Conservation (phyloP, 2,888 invertebrate genomes). For the Ganaspis brasiliensis region DNA sequence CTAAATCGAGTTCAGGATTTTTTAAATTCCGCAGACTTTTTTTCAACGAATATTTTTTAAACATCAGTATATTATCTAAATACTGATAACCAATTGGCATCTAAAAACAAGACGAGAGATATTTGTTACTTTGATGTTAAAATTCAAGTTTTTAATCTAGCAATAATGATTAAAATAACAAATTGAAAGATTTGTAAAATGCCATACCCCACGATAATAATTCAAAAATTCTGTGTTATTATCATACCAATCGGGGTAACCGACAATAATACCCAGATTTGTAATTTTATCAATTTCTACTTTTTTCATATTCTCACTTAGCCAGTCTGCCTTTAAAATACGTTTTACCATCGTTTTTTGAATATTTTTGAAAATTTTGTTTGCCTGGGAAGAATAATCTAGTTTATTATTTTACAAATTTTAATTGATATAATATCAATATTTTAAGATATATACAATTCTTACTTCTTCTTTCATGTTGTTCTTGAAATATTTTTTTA, state of each 20-base stretch:
- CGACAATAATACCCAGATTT: neutral
- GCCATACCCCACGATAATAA: constrained; percentile 7
- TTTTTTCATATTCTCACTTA: neutral
- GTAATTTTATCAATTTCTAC: neutral
- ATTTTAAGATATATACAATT: too few species aligned
- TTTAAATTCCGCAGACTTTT: neutral
- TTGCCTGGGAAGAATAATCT: neutral
- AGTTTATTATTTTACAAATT: too few species aligned
- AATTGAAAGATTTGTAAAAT: neutral
- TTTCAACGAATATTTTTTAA: neutral
- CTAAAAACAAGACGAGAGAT: neutral
- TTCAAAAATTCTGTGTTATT: neutral
- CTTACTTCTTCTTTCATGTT: constrained; percentile 58
- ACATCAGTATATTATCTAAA: neutral
- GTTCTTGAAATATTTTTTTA: constrained; percentile 20
- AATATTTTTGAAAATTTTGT: neutral
- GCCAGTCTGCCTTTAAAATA: neutral
- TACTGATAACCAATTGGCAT: neutral
- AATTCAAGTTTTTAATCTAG: neutral
- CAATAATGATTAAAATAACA: neutral
- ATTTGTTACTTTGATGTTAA: too few species aligned
- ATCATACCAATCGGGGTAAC: neutral
- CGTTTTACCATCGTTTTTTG: neutral
- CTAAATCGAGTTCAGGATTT: neutral
- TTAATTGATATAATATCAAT: too few species aligned